phyloP scores from a whole-genome alignment of 1,140 invertebrate genomes.

The Saccostrea glomerata region DNA sequence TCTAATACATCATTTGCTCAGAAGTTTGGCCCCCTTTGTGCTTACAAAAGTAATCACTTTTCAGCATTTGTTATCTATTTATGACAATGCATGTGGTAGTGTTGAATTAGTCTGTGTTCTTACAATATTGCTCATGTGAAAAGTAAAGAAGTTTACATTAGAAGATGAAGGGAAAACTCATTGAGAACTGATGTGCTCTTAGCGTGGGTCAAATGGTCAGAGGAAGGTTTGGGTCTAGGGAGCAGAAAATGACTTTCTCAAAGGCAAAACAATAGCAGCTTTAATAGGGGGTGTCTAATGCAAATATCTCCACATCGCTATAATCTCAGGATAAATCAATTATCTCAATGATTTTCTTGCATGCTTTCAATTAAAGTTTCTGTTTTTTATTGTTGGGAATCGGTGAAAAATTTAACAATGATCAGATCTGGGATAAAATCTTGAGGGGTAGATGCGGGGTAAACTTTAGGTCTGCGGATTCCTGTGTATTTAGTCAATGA shows the following conservation, averaged over 20 bases:
- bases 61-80: conserved; percentile 5
- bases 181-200: not conserved
- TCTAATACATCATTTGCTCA: conserved; percentile 21
- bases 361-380: conserved; percentile 38
- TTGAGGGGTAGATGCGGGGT: not conserved
- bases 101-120: not conserved
- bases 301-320: not conserved
- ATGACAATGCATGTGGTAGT: not conserved
- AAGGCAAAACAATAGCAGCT: conserved; percentile 13
- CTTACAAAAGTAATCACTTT: not conserved
- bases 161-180: conserved; percentile 2
- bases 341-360: conserved; percentile 24
- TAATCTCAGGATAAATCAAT: conserved; percentile 36
- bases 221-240: not conserved
- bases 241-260: not conserved
- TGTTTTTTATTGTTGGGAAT: conserved; percentile 23
- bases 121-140: not conserved
- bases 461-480: not conserved
- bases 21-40: not conserved
- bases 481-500: conserved; percentile 31
- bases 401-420: conserved; percentile 11
- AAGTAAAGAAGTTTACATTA: not conserved
- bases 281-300: conserved; percentile 23
- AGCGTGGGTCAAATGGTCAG: conserved; percentile 18
- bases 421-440: not conserved